Percentiles rank a stretch among this genome's conserved stretches.
These are phyloP conservation scores for Andrena trimmerana DNA, from an alignment of 2,888 invertebrate genomes.

Conservation along the genomic window DNA sequence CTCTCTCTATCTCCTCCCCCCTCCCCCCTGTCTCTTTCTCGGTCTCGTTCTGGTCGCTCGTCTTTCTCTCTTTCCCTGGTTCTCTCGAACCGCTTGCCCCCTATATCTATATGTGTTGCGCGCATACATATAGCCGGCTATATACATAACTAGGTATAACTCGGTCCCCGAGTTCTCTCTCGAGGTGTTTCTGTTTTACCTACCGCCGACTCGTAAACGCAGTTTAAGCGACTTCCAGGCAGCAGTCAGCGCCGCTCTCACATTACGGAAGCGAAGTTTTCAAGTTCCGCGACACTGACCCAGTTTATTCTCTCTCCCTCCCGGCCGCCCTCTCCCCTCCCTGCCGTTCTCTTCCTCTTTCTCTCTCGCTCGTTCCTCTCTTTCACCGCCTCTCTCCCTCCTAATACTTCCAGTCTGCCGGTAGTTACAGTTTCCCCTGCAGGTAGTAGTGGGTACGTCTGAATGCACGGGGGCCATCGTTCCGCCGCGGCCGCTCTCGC, in stretches of 20 bases:
- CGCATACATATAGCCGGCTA: conserved; percentile 3
- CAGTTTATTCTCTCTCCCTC: conserved; percentile 79
- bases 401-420: conserved; percentile 76
- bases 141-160: conserved; percentile 70
- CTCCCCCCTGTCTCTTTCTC: conserved; percentile 16
- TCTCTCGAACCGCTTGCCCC: not conserved
- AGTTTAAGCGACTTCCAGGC: conserved; percentile 78
- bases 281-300: conserved; percentile 85
- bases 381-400: conserved; percentile 27
- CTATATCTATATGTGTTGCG: conserved; percentile 11
- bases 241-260: conserved; percentile 76
- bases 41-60: conserved; percentile 37
- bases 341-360: conserved; percentile 34
- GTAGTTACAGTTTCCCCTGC: conserved; percentile 81
- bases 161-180: conserved; percentile 64
- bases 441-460: conserved; percentile 76
- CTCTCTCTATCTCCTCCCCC: not conserved
- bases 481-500: conserved; percentile 76
- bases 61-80: conserved; percentile 24
- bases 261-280: conserved; percentile 85
- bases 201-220: conserved; percentile 80
- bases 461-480: conserved; percentile 76
- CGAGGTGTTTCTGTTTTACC: conserved; percentile 79
- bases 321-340: conserved; percentile 6
- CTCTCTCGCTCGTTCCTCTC: conserved; percentile 24